A percentile compares a stretch with the other conserved stretches of the same genome.
Evolutionary conservation across 2,113 vertebrate species (phyloP).

Genomic region (Mirounga angustirostris): DNA sequence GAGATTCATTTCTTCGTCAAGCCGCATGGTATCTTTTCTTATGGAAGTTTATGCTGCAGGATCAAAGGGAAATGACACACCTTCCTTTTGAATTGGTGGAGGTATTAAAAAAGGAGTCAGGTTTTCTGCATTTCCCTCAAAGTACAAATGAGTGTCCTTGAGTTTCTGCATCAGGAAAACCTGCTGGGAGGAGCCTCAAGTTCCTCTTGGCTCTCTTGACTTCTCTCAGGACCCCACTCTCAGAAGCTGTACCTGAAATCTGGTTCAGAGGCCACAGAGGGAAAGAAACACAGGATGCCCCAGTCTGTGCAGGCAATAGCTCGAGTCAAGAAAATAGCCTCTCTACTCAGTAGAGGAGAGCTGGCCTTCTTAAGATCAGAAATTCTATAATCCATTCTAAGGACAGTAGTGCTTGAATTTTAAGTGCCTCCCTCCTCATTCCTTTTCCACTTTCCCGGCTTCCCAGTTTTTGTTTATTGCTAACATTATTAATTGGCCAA

Average conservation of each 20-base stretch:
- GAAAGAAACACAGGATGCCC: neutral
- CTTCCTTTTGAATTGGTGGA: neutral
- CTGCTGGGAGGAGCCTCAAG: accelerated
- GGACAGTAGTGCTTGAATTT: neutral
- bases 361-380: neutral
- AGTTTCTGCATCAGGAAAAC: neutral
- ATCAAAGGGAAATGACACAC: neutral
- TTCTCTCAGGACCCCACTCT: neutral
- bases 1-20: neutral
- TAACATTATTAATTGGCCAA: neutral
- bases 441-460: neutral
- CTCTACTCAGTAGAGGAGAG: neutral
- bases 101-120: neutral
- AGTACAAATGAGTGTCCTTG: neutral
- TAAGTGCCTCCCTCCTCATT: neutral
- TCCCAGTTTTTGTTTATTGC: neutral
- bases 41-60: neutral
- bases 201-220: no score
- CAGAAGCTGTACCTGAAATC: neutral
- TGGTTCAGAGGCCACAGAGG: neutral
- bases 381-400: neutral
- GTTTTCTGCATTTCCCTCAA: neutral
- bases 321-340: neutral
- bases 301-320: neutral
- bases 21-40: neutral